Percentiles rank a stretch among this genome's conserved stretches.
These are phyloP conservation scores for Keiferia lycopersicella DNA, from an alignment of 2,888 invertebrate genomes.

Conservation along the genomic window DNA sequence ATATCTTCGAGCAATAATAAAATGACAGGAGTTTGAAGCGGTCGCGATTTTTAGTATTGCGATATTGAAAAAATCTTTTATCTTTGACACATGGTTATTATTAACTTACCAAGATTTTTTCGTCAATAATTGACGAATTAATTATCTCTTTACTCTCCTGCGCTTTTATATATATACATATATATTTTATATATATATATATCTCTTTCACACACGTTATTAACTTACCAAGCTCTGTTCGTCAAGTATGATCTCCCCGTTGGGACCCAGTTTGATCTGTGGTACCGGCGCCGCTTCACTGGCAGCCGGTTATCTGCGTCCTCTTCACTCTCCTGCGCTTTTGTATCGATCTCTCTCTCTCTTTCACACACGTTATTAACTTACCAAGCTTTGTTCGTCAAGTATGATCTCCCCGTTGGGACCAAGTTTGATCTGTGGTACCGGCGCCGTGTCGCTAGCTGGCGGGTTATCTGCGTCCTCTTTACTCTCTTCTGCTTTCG, in stretches of 20 bases:
- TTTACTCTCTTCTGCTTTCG: constrained; percentile 37
- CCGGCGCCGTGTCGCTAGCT: constrained; percentile 77
- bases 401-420: constrained; percentile 92
- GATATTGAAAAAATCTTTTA: not conserved
- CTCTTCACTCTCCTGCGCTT: constrained; percentile 36
- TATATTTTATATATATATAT: too few relatives aligned
- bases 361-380: constrained; percentile 49
- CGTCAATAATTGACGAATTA: too few relatives aligned
- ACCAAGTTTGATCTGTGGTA: constrained; percentile 92
- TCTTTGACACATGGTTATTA: not conserved
- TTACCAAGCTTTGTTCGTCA: constrained; percentile 90
- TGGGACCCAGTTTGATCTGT: constrained; percentile 91
- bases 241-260: constrained; percentile 92
- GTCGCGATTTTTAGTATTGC: too few relatives aligned
- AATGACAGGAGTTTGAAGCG: too few relatives aligned
- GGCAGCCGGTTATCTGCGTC: constrained; percentile 42
- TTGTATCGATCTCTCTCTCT: constrained; percentile 41
- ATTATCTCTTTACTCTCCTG: too few relatives aligned
- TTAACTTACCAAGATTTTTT: too few relatives aligned
- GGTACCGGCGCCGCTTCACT: constrained; percentile 84
- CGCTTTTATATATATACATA: too few relatives aligned
- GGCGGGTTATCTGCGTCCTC: constrained; percentile 41
- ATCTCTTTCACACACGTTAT: too few relatives aligned
- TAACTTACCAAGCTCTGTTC: constrained; percentile 87
- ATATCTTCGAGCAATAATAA: too few relatives aligned